These are phyloP conservation scores for Loxodonta africana DNA, from an alignment of 2,113 vertebrate genomes.

Conservation along the genomic window DNA sequence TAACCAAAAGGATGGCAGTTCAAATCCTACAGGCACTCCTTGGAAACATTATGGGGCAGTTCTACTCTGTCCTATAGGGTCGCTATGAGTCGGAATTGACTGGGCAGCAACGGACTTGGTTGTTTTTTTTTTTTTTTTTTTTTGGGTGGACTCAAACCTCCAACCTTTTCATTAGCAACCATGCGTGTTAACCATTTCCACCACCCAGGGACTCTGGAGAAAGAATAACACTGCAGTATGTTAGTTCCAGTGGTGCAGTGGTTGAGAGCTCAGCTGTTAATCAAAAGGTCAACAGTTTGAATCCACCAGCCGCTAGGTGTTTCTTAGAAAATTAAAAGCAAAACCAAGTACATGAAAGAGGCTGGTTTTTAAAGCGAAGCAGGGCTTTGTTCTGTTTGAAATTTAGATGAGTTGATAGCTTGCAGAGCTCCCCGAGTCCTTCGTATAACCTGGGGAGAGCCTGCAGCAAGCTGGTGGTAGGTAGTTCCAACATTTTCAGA, in stretches of 20 bases:
- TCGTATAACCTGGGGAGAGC: not conserved
- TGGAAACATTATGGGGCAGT: no score
- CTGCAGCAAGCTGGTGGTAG: not conserved
- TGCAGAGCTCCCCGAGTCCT: not conserved
- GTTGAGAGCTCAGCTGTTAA: no score
- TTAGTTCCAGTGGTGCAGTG: not conserved
- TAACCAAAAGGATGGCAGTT: no score
- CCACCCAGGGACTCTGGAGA: not conserved
- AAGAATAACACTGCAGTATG: not conserved
- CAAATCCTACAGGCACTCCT: no score
- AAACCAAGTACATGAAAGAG: not conserved
- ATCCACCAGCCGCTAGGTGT: not conserved
- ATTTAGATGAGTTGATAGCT: not conserved
- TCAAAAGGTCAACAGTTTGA: no score
- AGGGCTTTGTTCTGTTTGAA: not conserved
- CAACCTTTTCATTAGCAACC: not conserved
- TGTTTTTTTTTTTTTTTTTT: no score
- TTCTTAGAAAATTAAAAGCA: conserved; percentile 48
- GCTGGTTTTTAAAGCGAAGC: not conserved
- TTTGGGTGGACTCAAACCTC: not conserved
- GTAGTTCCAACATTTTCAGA: not conserved
- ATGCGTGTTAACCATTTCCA: not conserved
- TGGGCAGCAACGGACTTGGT: no score
- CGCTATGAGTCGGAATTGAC: no score
- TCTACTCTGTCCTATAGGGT: no score